phyloP scores from a whole-genome alignment of 2,113 vertebrate genomes.

The Tragelaphus imberbis region DNA sequence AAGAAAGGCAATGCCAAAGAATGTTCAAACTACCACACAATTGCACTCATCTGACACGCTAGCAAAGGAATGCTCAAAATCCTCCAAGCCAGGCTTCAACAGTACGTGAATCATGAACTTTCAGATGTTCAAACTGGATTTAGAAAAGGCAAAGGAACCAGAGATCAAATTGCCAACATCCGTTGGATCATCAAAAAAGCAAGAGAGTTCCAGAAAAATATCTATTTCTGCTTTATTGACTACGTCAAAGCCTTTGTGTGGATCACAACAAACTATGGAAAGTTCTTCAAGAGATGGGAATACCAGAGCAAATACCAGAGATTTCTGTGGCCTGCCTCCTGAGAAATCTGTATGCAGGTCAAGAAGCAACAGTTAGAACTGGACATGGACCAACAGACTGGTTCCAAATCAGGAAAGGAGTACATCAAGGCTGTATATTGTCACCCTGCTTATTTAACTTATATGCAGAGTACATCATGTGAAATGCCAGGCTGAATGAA shows the following conservation, averaged over 20 bases:
- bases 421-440: background rate
- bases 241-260: background rate
- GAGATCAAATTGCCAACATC: background rate
- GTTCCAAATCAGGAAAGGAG: background rate
- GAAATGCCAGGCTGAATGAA: background rate
- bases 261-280: background rate
- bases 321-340: background rate
- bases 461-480: background rate
- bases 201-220: background rate
- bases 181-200: fast-evolving
- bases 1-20: background rate
- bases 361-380: background rate
- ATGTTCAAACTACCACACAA: background rate
- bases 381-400: background rate
- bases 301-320: background rate
- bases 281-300: background rate
- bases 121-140: background rate
- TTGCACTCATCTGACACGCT: background rate
- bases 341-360: background rate
- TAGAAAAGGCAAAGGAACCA: background rate
- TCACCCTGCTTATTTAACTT: background rate
- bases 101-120: background rate
- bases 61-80: background rate
- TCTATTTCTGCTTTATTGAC: background rate
- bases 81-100: background rate